Conservation (phyloP, 2,113 vertebrate species). For the Aythya baeri region DNA sequence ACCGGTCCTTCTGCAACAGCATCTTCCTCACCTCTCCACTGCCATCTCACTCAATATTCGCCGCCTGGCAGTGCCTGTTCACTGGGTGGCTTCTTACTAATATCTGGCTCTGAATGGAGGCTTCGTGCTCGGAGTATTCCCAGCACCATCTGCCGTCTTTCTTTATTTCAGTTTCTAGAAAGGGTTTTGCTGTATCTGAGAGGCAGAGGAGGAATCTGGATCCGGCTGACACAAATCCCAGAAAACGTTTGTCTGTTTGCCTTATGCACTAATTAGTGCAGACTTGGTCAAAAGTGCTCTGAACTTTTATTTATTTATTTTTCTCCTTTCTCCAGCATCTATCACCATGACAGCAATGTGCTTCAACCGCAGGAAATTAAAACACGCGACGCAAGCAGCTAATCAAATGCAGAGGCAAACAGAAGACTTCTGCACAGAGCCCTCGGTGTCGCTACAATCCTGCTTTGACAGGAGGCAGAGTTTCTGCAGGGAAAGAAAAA, state of each 20-base stretch:
- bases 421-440: slow-evolving; percentile 56
- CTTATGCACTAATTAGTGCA: slow-evolving; percentile 47
- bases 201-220: slow-evolving; percentile 46
- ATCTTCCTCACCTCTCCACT: neutral
- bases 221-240: slow-evolving; percentile 37
- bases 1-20: neutral
- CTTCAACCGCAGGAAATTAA: slow-evolving; percentile 70
- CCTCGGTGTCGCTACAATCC: slow-evolving; percentile 13
- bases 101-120: slow-evolving; percentile 34
- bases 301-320: slow-evolving; percentile 69
- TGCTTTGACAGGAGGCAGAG: slow-evolving; percentile 29
- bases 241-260: slow-evolving; percentile 58
- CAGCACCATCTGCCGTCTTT: slow-evolving; percentile 57
- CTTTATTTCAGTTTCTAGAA: slow-evolving; percentile 56
- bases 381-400: slow-evolving; percentile 64
- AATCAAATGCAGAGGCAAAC: slow-evolving; percentile 72
- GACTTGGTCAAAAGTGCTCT: slow-evolving; percentile 63
- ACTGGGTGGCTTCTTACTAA: slow-evolving; percentile 11
- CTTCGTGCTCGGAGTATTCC: slow-evolving; percentile 2
- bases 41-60: neutral
- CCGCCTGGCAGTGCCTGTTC: neutral
- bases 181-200: slow-evolving; percentile 39
- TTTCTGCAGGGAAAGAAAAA: neutral
- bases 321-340: slow-evolving; percentile 51
- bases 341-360: slow-evolving; percentile 68